Conservation (phyloP, 1,140 invertebrate genomes). For the Dolichoris vasculosae region DNA sequence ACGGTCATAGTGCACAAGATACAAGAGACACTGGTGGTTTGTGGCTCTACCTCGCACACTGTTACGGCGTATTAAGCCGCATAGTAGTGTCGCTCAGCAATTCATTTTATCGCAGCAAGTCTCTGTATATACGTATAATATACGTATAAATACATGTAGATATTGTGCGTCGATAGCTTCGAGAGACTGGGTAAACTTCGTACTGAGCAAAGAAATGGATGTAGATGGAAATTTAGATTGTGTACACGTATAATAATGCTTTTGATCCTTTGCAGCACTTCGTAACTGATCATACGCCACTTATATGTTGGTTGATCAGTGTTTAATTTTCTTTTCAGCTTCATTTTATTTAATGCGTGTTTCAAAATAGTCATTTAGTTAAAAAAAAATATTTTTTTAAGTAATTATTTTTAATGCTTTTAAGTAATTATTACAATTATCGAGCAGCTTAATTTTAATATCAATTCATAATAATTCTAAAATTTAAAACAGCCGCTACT, state of each 20-base stretch:
- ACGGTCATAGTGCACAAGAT: not conserved
- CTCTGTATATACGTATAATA: not conserved
- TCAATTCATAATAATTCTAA: too few species aligned
- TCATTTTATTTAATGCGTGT: too few species aligned
- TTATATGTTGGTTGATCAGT: too few species aligned
- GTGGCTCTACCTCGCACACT: not conserved
- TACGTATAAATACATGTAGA: not conserved
- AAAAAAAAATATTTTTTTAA: too few species aligned
- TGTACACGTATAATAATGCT: not conserved
- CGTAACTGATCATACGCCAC: too few species aligned
- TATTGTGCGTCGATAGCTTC: not conserved
- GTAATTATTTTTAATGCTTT: too few species aligned
- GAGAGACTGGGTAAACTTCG: not conserved
- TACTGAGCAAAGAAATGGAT: not conserved
- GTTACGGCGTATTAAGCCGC: not conserved
- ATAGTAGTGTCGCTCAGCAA: not conserved
- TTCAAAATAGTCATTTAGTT: too few species aligned
- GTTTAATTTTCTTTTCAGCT: too few species aligned
- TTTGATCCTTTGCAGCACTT: too few species aligned
- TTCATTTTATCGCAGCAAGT: conserved; percentile 11
- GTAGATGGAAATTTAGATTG: not conserved
- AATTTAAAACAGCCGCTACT: too few species aligned
- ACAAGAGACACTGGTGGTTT: conserved; percentile 3
- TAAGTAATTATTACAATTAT: too few species aligned
- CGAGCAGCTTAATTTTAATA: too few species aligned